Evolutionary conservation across 2,888 invertebrate species (phyloP).

Genomic region (Ceratothoa steindachneri): DNA sequence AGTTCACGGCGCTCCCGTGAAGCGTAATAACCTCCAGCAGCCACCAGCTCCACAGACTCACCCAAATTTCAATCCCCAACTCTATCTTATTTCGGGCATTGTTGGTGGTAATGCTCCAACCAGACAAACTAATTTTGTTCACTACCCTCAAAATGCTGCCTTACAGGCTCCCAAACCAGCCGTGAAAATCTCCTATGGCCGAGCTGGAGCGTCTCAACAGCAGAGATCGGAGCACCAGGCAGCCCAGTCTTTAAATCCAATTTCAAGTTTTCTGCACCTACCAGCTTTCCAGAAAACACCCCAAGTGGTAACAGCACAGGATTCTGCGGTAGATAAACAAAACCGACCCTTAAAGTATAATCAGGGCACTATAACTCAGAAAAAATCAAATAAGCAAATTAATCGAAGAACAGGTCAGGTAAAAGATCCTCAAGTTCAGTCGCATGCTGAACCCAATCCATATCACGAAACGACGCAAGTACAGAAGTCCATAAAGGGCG

Average conservation of each 20-base stretch:
- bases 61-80: background rate
- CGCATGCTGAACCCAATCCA: no score
- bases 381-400: no score
- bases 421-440: no score
- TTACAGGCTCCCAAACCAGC: background rate
- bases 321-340: no score
- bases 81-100: background rate
- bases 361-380: no score
- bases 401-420: no score
- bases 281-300: background rate
- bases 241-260: background rate
- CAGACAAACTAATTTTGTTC: background rate
- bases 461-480: no score
- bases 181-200: background rate
- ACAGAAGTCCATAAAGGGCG: no score
- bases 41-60: background rate
- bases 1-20: background rate
- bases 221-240: background rate
- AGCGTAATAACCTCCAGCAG: background rate
- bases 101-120: background rate
- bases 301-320: background rate
- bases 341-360: no score
- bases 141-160: background rate
- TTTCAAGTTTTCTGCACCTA: background rate
- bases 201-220: background rate